These are phyloP conservation scores for Bradysia coprophila DNA, from an alignment of 1,140 invertebrate genomes.

Conservation along the genomic window DNA sequence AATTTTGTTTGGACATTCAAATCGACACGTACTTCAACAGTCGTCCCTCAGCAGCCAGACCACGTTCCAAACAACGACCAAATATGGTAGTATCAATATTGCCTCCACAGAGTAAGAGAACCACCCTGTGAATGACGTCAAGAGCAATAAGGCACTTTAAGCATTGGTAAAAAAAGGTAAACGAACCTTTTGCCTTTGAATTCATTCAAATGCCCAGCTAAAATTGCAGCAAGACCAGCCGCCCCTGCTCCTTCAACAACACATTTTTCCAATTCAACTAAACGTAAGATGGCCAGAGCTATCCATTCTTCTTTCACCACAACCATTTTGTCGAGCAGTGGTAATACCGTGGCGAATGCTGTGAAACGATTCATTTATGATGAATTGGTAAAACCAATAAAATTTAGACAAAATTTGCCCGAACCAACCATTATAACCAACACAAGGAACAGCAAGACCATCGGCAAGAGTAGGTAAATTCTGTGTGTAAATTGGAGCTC, in stretches of 20 bases:
- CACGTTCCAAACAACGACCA: conserved; percentile 73
- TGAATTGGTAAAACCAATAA: too few relatives aligned
- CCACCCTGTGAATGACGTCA: conserved; percentile 36
- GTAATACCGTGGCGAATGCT: conserved; percentile 56
- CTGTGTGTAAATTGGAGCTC: conserved; percentile 46
- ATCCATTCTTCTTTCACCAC: conserved; percentile 72
- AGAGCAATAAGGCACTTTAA: too few relatives aligned
- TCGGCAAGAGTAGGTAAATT: conserved; percentile 71
- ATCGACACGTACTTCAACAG: conserved; percentile 81
- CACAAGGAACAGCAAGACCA: conserved; percentile 75
- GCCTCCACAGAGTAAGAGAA: conserved; percentile 50
- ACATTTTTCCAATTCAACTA: conserved; percentile 80
- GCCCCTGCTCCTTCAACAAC: conserved; percentile 89
- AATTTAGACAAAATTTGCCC: too few relatives aligned
- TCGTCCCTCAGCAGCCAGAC: conserved; percentile 14
- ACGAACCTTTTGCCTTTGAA: conserved; percentile 77
- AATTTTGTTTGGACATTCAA: background rate
- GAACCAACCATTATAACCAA: conserved; percentile 77
- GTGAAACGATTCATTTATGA: too few relatives aligned
- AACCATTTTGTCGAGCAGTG: conserved; percentile 69
- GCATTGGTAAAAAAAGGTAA: too few relatives aligned
- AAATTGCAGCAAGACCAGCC: conserved; percentile 66
- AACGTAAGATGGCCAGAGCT: conserved; percentile 67
- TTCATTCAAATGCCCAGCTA: conserved; percentile 66
- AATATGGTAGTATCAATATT: conserved; percentile 88